phyloP scores from a whole-genome alignment of 2,797 vertebrate genomes.

The Coranthus polyacanthus region DNA sequence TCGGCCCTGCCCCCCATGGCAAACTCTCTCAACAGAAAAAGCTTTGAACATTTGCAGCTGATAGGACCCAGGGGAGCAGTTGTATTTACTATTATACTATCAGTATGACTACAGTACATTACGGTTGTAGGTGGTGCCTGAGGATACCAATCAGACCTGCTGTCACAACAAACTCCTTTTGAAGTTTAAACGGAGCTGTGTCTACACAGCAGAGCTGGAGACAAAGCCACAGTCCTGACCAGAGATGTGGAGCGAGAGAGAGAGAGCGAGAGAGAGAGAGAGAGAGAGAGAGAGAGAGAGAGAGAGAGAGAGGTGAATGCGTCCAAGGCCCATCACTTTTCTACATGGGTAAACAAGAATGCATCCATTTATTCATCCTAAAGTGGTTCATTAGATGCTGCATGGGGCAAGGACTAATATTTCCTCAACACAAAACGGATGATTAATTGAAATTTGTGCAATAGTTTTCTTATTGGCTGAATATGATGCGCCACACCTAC shows the following conservation, averaged over 20 bases:
- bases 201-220: conserved; percentile 25
- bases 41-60: conserved; percentile 69
- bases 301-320: conserved; percentile 18
- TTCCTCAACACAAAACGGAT: conserved; percentile 44
- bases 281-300: conserved; percentile 1
- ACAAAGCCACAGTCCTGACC: conserved; percentile 37
- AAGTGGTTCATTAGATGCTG: conserved; percentile 69
- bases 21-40: conserved; percentile 21
- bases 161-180: conserved; percentile 65
- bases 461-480: conserved; percentile 33
- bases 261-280: conserved; percentile 6
- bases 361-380: conserved; percentile 72
- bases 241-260: conserved; percentile 9
- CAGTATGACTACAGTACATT: conserved; percentile 62
- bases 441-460: conserved; percentile 53
- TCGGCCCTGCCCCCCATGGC: conserved; percentile 40
- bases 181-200: conserved; percentile 62
- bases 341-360: conserved; percentile 61
- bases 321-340: conserved; percentile 40
- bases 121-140: conserved; percentile 65
- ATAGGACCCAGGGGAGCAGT: conserved; percentile 62
- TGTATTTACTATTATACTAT: conserved; percentile 74
- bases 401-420: conserved; percentile 47
- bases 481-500: conserved; percentile 33
- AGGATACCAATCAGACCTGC: conserved; percentile 74